These are phyloP conservation scores for Dolichotis patagonum DNA, from an alignment of 2,113 vertebrate genomes.

Conservation along the genomic window DNA sequence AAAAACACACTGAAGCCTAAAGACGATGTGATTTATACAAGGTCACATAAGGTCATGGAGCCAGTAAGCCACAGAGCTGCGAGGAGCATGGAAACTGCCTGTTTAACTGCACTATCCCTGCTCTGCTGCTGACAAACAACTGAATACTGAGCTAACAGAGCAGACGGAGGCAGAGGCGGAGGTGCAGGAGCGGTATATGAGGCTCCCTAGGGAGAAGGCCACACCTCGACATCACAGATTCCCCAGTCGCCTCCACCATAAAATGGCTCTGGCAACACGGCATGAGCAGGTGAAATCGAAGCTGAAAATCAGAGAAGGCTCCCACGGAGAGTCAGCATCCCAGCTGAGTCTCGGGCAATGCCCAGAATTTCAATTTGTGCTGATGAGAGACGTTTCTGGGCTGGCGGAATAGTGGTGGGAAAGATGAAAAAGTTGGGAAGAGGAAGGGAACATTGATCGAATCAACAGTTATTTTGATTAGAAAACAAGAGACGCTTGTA, in stretches of 20 bases:
- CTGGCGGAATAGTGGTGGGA: not conserved
- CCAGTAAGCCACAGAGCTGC: not conserved
- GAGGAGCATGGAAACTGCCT: not conserved
- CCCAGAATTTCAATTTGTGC: not conserved
- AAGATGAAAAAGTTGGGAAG: not conserved
- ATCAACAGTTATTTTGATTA: not conserved
- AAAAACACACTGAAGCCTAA: slow-evolving; percentile 23
- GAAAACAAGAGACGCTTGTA: not conserved
- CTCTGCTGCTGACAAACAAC: not conserved
- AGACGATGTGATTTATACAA: not conserved
- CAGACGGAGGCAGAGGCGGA: not conserved
- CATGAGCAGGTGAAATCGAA: not conserved
- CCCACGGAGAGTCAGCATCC: not conserved
- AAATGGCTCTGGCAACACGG: not conserved
- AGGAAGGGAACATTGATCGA: not conserved
- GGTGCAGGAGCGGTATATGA: not conserved
- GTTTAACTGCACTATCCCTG: not conserved
- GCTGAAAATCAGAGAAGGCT: not conserved
- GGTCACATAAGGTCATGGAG: slow-evolving; percentile 29
- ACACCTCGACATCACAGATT: not conserved
- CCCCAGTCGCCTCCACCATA: not conserved
- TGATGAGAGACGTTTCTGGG: not conserved
- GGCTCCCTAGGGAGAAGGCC: not conserved
- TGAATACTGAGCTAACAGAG: not conserved
- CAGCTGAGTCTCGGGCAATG: not conserved